Conservation (phyloP, 2,888 invertebrate genomes). For the Thumatha senex region DNA sequence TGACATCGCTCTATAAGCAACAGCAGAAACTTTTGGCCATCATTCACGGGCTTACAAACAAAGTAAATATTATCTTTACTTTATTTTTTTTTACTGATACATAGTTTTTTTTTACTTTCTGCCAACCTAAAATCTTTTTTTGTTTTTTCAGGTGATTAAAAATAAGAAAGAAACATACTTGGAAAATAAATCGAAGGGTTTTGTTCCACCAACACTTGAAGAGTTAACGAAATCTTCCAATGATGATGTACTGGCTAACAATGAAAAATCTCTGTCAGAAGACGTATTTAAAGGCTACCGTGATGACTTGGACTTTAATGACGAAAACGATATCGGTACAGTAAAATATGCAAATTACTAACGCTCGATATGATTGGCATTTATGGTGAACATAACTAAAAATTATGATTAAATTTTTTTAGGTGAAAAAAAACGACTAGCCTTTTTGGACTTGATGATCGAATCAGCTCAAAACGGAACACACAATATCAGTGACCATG, state of each 20-base stretch:
- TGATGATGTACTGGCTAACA: slow-evolving; percentile 60
- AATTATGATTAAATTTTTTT: background rate
- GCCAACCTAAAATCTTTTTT: too few relatives aligned
- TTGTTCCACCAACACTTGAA: slow-evolving; percentile 63
- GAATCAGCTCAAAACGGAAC: slow-evolving; percentile 91
- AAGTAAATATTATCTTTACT: slow-evolving; percentile 80
- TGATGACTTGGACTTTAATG: slow-evolving; percentile 91
- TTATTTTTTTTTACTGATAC: background rate
- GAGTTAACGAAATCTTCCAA: slow-evolving; percentile 59
- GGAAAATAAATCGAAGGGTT: slow-evolving; percentile 75
- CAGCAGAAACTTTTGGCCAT: slow-evolving; percentile 86
- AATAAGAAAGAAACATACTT: slow-evolving; percentile 84
- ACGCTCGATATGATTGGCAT: too few relatives aligned
- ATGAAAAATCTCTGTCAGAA: slow-evolving; percentile 66
- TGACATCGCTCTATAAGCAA: slow-evolving; percentile 86
- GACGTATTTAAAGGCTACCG: slow-evolving; percentile 86
- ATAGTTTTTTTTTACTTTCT: background rate
- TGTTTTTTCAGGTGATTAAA: slow-evolving; percentile 75
- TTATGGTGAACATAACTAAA: background rate
- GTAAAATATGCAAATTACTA: too few relatives aligned
- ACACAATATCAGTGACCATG: slow-evolving; percentile 87
- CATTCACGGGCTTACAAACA: slow-evolving; percentile 90
- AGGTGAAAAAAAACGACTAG: slow-evolving; percentile 92
- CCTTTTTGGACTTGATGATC: slow-evolving; percentile 94
- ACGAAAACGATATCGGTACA: slow-evolving; percentile 89